A percentile compares a stretch with the other conserved stretches of the same genome.
These are phyloP conservation scores for Pteronura brasiliensis DNA, from an alignment of 2,113 vertebrate species.

Conservation along the genomic window DNA sequence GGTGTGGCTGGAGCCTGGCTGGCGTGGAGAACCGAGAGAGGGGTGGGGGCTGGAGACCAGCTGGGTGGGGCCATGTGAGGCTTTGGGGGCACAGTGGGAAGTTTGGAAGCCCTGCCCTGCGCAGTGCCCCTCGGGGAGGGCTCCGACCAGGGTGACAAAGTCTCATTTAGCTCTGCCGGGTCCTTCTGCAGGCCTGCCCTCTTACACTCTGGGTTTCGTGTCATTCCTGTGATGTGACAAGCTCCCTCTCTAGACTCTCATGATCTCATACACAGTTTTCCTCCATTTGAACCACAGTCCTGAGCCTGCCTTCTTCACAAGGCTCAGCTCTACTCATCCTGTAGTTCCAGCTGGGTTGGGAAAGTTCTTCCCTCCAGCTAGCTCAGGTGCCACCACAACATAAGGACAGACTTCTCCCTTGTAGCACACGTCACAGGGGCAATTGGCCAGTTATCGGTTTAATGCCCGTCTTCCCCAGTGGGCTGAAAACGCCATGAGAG, in stretches of 20 bases:
- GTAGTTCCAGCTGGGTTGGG: background rate
- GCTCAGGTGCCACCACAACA: background rate
- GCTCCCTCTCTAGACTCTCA: background rate
- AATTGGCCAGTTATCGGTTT: background rate
- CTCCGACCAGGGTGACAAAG: background rate
- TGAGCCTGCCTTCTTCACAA: background rate
- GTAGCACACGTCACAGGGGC: background rate
- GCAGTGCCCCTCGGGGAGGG: background rate
- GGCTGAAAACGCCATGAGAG: background rate
- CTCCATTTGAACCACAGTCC: background rate
- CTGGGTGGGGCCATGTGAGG: rapidly evolving
- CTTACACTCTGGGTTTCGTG: background rate
- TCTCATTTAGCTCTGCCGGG: background rate
- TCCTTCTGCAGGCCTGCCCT: background rate
- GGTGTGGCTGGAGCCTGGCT: background rate
- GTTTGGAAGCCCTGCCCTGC: background rate
- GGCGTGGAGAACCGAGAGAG: no score
- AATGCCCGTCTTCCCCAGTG: background rate
- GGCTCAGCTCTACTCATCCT: background rate
- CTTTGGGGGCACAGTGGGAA: background rate
- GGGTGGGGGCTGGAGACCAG: background rate
- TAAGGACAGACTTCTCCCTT: background rate
- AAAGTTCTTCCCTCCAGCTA: background rate
- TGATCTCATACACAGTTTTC: background rate
- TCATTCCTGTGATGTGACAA: background rate